Evolutionary conservation across 2,113 vertebrate genomes (phyloP), one percentile per base, ranked within the genome.

Genomic region (Xenopus borealis): DNA sequence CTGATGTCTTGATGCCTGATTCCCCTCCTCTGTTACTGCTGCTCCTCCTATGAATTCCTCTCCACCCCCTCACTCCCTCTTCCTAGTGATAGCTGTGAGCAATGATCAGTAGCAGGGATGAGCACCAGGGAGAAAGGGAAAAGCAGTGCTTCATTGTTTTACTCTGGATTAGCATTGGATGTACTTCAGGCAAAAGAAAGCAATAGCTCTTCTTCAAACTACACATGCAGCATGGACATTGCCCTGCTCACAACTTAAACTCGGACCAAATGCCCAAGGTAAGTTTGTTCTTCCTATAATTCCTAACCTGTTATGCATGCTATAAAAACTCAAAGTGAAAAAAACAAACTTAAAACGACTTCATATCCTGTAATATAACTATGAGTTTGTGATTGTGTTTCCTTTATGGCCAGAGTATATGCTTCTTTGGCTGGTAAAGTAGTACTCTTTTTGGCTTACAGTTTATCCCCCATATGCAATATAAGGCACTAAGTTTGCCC

Each of bases 31-130:
- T 63, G 20, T 59, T 46, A 27, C 66, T 55, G 74, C 66, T 55
- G 74, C 74, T 77, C 74, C 74, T 70, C 74, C 74, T 70, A 64
- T 53, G 46, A 55, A 27, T 76, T 59, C 74, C 23, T 69, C 67
- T 27, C 65, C 40, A 45, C 46, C 73, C 74, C 61, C 74, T 59
- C 61, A 68, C 74, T 75, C 66, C 50, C 66, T 77, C 66, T 57
- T 77, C 59, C 61, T 33, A 45, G 58, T 77, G 73, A 76, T 69
- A 69, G 73, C 73, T 63, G n/a, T 63, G 45, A 46, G 27, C 74
- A 64, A 50, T 70, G 59, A 77, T 77, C 74, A 77, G 74, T 76
- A 69, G 52, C 64, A 75, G 64, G 64, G 70, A 75, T 67, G 64
- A 61, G n/a, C 72, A 66, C 33, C 58, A 63, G 46, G 73, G 55